Evolutionary conservation across 2,888 invertebrate genomes (phyloP), one percentile per base, ranked within the genome.

Genomic region (Pammene aurita): DNA sequence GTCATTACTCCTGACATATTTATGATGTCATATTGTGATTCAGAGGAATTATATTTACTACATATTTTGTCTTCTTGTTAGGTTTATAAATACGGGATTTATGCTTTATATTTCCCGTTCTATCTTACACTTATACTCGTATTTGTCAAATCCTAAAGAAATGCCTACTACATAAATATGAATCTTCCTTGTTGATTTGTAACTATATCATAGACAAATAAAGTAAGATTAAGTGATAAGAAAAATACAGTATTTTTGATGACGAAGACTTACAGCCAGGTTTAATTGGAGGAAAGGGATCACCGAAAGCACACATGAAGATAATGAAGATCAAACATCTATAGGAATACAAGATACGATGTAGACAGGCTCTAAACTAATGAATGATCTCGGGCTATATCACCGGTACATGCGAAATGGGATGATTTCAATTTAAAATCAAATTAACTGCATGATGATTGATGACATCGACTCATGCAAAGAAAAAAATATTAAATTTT

Each of bases 391-490:
- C 81, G 78, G 80, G 79, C 80, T 82, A 83, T 79, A 79, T 74
- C 74, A 82, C 80, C 80, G 78, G 73, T 71, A 74, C 85, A 86
- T 86, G 86, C 86, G 80, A 77, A 74, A 56, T 77, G 72, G 70
- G 74, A 77, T 78, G 74, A 73, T 70, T 70, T 67, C 64, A 74
- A 75, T 60, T 62, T 68, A 75, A 52, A 52, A 14, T 44, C 11
- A 44, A 11, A 48, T 9, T 75, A 72, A 75, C 72, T 72, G 84
- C 84, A 85, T 84, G 85, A 82, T 81, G 71, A 66, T 71, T 84
- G 85, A 82, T 81, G 71, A 66, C 71, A 77, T 77, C 74, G 79
- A 74, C 69, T 81, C 86, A 87, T 87, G 87, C 86, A 79, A 70
- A 75, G 74, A 73, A 73, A 74, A 75, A 77, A 72, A 75, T 10